A percentile compares a stretch with the other conserved stretches of the same genome.
Conservation (phyloP, 2,113 vertebrate species). For the Alethe diademata region DNA sequence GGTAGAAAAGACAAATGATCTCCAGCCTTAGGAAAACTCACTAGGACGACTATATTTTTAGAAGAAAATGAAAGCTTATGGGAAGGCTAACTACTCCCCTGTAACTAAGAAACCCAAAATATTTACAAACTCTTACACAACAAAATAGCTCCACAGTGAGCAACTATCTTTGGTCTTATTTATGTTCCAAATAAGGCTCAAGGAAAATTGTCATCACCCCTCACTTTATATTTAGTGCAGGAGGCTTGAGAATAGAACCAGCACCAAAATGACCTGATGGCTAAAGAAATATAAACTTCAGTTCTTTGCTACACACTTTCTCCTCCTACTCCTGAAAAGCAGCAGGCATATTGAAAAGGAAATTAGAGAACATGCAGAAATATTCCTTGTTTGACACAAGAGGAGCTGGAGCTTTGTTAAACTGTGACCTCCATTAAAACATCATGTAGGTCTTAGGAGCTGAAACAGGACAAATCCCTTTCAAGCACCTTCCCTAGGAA, state of each 20-base stretch:
- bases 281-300: background rate
- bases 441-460: background rate
- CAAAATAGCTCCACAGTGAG: background rate
- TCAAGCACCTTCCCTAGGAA: background rate
- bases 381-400: background rate
- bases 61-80: background rate
- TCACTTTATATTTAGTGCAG: background rate
- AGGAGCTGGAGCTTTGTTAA: background rate
- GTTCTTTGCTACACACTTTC: background rate
- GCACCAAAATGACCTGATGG: background rate
- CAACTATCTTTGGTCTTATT: background rate
- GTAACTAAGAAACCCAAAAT: slow-evolving; percentile 24
- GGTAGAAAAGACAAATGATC: background rate
- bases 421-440: background rate
- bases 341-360: background rate
- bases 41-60: background rate
- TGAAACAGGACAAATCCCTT: background rate
- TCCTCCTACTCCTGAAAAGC: background rate
- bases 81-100: background rate
- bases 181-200: background rate
- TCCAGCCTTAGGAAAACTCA: background rate
- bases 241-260: background rate
- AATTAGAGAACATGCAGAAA: background rate
- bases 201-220: background rate
- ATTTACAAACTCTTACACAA: background rate